Base-by-base conservation (phyloP, 2,113 vertebrate genomes). In the Hydropotes inermis region DNA sequence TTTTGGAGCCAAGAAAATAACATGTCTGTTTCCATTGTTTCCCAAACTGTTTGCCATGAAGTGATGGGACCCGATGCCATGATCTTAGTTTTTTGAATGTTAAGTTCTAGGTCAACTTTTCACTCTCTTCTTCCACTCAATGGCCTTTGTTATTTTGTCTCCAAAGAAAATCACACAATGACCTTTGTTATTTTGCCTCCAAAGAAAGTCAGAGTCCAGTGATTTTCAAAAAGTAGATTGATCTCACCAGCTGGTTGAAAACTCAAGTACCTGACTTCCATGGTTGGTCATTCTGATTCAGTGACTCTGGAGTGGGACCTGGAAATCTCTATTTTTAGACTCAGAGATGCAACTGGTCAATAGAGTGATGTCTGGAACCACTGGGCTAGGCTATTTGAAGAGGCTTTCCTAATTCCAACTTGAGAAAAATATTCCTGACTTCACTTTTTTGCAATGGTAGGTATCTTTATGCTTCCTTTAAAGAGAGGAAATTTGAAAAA, bases 81-180 rank as follows among this genome's bases (percentile, higher is more conserved):
- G 19, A 70, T 39, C 67, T 70, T 70, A 3, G 67, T 39, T 70
- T 70, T 39, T 1, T 70, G 67, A 70, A 39, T 23, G 67, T 39
- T 70, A 19, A 70, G n/a, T 39, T 39, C 23, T 70, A 70, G 39
- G n/a, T 19, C 67, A 70, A 23, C 64, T 36, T 70, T 36, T 70
- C n/a, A 70, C 19, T 70, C n/a, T 70, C 64, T 39, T 70, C 67
- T 70, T 45, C 81, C 21, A 85, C n/a, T 87, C 36, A 61, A 28
- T 60, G 7, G 5, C 4, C 55, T 90, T 92, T 94, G 84, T 95
- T 91, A 88, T 97, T 97, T 90, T 96, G 25, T 58, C 50, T 93
- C 60, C 60, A 64, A 16, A 64, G 60, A 33, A 61, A 76, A 85
- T 84, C 27, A 87, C 30, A 90, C 36, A 61, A 50, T 58, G 7